Evolutionary conservation across 2,888 invertebrate species (phyloP).

Genomic region (Aelia acuminata): DNA sequence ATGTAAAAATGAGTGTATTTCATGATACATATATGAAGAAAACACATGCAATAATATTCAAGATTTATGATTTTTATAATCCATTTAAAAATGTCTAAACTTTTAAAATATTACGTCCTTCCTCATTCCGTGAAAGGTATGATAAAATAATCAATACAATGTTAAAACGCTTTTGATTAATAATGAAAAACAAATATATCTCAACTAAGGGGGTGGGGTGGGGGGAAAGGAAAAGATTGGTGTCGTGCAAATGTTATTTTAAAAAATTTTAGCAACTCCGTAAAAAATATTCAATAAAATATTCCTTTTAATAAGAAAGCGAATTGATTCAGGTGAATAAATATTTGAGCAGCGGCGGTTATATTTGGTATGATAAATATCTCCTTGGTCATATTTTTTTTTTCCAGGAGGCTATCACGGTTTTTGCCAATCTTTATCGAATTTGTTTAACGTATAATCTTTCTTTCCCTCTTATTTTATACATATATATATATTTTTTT

Average conservation of each 20-base stretch:
- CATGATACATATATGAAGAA: too few species aligned
- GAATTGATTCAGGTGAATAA: background rate
- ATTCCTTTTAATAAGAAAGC: constrained; percentile 9
- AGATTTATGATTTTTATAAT: too few species aligned
- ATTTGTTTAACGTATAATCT: background rate
- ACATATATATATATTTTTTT: too few species aligned
- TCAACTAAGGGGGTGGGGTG: background rate
- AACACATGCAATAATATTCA: too few species aligned
- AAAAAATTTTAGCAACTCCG: background rate
- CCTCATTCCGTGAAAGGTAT: background rate
- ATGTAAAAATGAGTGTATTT: too few species aligned
- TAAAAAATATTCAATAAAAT: background rate
- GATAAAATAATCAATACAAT: background rate
- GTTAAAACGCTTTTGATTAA: background rate
- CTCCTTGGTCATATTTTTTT: background rate
- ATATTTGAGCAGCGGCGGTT: background rate
- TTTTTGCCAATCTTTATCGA: background rate
- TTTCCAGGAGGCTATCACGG: background rate
- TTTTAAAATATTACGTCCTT: background rate
- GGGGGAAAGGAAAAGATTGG: background rate
- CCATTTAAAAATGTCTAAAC: background rate
- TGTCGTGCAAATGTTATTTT: background rate
- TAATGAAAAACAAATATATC: background rate
- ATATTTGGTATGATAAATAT: background rate
- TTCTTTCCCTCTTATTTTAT: too few species aligned